Evolutionary conservation across 2,888 invertebrate genomes (phyloP).

Genomic region (Blomia tropicalis): DNA sequence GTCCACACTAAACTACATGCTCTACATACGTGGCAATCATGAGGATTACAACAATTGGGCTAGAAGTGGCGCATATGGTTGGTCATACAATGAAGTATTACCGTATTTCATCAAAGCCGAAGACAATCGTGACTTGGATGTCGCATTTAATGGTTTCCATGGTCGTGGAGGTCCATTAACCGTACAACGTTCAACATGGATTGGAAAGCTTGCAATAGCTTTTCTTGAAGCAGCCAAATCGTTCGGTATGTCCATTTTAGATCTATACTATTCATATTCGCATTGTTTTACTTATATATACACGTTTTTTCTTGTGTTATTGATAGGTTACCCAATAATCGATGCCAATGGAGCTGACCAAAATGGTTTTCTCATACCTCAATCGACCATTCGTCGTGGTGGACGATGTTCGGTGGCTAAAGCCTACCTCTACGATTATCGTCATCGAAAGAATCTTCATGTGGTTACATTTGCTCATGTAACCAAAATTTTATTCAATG

Average conservation of each 20-base stretch:
- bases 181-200: conserved; percentile 26
- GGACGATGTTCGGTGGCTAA: conserved; percentile 32
- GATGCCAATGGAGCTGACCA: conserved; percentile 22
- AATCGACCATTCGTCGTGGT: conserved; percentile 31
- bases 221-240: conserved; percentile 28
- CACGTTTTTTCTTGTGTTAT: background rate
- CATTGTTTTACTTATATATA: background rate
- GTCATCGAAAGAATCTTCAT: conserved; percentile 62
- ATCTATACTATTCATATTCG: background rate
- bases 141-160: conserved; percentile 26
- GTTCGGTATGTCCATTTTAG: conserved; percentile 23
- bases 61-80: conserved; percentile 63
- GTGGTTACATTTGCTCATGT: conserved; percentile 66
- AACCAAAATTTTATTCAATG: conserved; percentile 26
- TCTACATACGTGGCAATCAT: conserved; percentile 59
- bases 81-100: conserved; percentile 66
- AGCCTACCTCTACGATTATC: conserved; percentile 38
- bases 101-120: conserved; percentile 52
- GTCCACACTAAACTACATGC: conserved; percentile 72
- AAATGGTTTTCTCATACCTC: conserved; percentile 26
- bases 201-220: conserved; percentile 25
- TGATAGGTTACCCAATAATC: conserved; percentile 24
- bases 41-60: conserved; percentile 76
- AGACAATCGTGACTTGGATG: conserved; percentile 34
- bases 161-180: conserved; percentile 27